Evolutionary conservation across 2,888 invertebrate genomes (phyloP).

Genomic region (Aphrophora alni): DNA sequence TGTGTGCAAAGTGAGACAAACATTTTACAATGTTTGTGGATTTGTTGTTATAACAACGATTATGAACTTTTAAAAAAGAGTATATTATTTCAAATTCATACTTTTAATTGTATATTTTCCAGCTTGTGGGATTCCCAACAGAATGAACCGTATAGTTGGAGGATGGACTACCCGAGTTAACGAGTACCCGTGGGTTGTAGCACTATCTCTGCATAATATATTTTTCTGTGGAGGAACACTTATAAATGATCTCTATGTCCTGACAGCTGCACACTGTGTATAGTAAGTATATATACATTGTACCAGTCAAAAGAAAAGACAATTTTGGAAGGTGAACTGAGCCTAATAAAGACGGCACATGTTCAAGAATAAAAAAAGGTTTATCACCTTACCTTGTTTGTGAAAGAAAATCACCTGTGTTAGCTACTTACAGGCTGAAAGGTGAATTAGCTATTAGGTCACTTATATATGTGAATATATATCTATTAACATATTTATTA

Average conservation of each 20-base stretch:
- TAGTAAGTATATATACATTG: constrained; percentile 53
- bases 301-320: too few relatives aligned
- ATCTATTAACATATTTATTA: too few relatives aligned
- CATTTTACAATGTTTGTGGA: neutral
- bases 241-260: constrained; percentile 55
- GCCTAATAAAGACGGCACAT: too few relatives aligned
- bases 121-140: constrained; percentile 55
- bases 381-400: too few relatives aligned
- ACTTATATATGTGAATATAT: too few relatives aligned
- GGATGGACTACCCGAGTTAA: constrained; percentile 55
- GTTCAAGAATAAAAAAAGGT: too few relatives aligned
- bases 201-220: constrained; percentile 54
- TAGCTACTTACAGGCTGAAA: too few relatives aligned
- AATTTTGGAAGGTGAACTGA: too few relatives aligned
- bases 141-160: constrained; percentile 55
- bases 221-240: constrained; percentile 57
- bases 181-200: constrained; percentile 57
- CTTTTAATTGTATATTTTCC: constrained; percentile 23
- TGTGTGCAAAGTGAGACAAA: too few relatives aligned
- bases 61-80: neutral
- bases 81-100: neutral
- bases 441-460: too few relatives aligned
- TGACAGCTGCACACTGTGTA: constrained; percentile 57
- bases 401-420: too few relatives aligned
- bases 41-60: neutral